Base-by-base conservation (phyloP, 2,113 vertebrate species). In the Pimephales promelas region DNA sequence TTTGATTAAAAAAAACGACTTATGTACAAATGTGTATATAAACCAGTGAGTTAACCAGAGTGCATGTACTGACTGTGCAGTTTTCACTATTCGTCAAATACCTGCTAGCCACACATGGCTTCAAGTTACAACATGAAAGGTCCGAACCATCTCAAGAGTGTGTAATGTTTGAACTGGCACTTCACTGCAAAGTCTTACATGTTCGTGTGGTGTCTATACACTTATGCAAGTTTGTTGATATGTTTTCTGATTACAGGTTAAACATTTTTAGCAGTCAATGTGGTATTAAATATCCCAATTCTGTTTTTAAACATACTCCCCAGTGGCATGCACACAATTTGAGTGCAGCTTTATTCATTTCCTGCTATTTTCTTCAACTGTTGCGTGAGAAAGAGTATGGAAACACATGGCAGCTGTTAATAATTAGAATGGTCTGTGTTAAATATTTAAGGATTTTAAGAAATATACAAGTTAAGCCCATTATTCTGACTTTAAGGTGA, bases 71-170 rank as follows among this genome's bases (percentile, higher is more conserved):
- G 24, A 66, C 56, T 79, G 22, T 26, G 40, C 43, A 79, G 2
- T 10, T 22, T 28, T 14, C 59, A 64, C 9, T 10, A 64, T 31
- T 45, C 18, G 0, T 47, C 26, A 49, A 13, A n/a, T 64, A 49
- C 26, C n/a, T 49, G 43, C 40, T 47, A 56, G 26, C 62, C 62
- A 52, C 45, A 68, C 36, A 20, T 70, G 62, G 79, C 28, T 81
- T 81, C 62, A 54, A 70, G 79, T 81, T 40, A 81, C 79, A 81
- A 40, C 47, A 70, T 81, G 62, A 54, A 70, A 40, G 24, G 62
- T 49, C 57, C 14, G 45, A 52, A 6, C 10, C 56, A 76, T 66
- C 34, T 14, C 47, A 76, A 28, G 43, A 49, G 59, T 28, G 10
- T 72, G 34, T 57, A n/a, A 26, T 54, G 28, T 47, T 47, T 79